These are phyloP conservation scores for Rhinella marina DNA, from an alignment of 2,797 vertebrate genomes.

Conservation along the genomic window DNA sequence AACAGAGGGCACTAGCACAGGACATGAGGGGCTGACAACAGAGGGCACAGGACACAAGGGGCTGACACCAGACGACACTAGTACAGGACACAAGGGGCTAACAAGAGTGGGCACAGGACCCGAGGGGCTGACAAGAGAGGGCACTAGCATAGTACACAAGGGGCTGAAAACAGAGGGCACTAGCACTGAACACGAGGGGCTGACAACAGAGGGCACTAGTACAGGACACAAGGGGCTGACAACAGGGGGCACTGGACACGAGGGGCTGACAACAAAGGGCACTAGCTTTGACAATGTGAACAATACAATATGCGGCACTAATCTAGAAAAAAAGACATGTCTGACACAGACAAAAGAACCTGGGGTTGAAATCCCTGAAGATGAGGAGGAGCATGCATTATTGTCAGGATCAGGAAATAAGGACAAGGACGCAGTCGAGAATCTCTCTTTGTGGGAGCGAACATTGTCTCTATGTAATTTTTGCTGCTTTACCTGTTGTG, in stretches of 20 bases:
- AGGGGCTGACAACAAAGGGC: background rate
- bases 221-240: too few relatives aligned
- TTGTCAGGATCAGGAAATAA: background rate
- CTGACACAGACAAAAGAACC: background rate
- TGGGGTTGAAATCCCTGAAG: background rate
- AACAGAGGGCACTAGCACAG: background rate
- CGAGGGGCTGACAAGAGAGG: too few relatives aligned
- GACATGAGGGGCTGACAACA: too few relatives aligned
- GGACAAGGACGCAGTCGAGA: accelerated
- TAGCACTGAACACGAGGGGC: too few relatives aligned
- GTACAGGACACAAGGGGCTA: too few relatives aligned
- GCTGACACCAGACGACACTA: too few relatives aligned
- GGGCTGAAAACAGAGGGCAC: too few relatives aligned
- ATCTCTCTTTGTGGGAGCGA: accelerated
- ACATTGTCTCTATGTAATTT: background rate
- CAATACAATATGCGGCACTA: background rate
- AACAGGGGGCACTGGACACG: too few relatives aligned
- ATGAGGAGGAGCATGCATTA: background rate
- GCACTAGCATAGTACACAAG: too few relatives aligned
- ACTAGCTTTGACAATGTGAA: background rate
- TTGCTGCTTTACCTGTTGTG: background rate
- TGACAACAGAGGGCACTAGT: too few relatives aligned
- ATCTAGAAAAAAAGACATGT: background rate
- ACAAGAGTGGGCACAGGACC: too few relatives aligned
- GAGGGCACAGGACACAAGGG: too few relatives aligned